Percentiles rank a stretch among this genome's conserved stretches.
phyloP scores from a whole-genome alignment of 2,113 vertebrate species.

The Cebidichthys violaceus region DNA sequence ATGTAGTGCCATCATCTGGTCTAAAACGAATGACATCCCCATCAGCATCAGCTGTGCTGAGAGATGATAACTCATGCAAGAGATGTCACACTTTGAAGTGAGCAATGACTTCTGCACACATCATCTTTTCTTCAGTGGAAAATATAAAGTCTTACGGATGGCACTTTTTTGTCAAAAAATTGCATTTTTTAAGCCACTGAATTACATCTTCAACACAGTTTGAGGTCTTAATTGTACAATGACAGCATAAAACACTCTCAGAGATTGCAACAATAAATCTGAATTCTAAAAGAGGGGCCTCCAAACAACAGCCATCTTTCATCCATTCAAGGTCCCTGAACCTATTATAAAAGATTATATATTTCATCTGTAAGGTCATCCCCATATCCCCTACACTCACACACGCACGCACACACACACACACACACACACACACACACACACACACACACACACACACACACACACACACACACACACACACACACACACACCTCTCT shows the following conservation, averaged over 20 bases:
- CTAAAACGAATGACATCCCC: background rate
- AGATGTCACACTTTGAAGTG: background rate
- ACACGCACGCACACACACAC: too few species aligned
- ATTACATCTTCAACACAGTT: background rate
- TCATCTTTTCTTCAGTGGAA: background rate
- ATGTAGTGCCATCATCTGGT: background rate
- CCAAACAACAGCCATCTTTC: conserved; percentile 36
- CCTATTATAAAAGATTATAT: conserved; percentile 61
- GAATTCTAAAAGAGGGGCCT: conserved; percentile 27
- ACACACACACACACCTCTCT: conserved; percentile 32
- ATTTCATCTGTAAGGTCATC: conserved; percentile 52
- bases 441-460: background rate
- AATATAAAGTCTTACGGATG: background rate
- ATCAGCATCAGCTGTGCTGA: background rate
- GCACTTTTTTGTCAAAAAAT: background rate
- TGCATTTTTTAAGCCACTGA: background rate
- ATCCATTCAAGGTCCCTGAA: conserved; percentile 48
- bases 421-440: conserved; percentile 27
- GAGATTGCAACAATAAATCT: conserved; percentile 2
- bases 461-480: conserved; percentile 32
- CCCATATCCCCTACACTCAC: background rate
- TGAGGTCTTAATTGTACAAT: background rate
- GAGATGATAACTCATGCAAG: background rate
- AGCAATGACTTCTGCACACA: background rate
- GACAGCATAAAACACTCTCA: background rate